These are phyloP conservation scores for Diplazon laetatorius DNA, from an alignment of 2,888 invertebrate genomes.

Conservation along the genomic window DNA sequence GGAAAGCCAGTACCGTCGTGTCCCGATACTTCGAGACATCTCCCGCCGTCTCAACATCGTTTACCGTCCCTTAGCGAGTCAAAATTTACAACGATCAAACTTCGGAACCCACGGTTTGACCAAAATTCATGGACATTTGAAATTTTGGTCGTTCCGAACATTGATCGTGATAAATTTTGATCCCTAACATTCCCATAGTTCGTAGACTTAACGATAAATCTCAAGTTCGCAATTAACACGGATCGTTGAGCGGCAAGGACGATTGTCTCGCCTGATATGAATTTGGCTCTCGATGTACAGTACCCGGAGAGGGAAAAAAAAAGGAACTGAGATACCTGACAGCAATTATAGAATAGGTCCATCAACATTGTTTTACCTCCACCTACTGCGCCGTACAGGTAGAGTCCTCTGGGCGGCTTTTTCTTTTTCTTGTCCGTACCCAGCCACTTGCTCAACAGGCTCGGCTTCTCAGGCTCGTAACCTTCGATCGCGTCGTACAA, in stretches of 20 bases:
- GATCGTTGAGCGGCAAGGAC: neutral
- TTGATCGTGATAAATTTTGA: too few relatives aligned
- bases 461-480: constrained; percentile 84
- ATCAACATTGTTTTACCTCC: constrained; percentile 99
- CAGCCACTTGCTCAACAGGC: constrained; percentile 81
- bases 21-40: constrained; percentile 33
- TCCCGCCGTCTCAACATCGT: constrained; percentile 15
- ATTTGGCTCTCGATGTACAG: constrained; percentile 69
- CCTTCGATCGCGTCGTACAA: constrained; percentile 86
- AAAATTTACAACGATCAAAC: too few relatives aligned
- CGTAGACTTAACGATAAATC: too few relatives aligned
- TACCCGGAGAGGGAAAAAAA: constrained; percentile 66
- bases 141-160: too few relatives aligned
- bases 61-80: neutral
- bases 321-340: constrained; percentile 82
- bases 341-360: constrained; percentile 97
- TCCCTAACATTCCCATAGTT: too few relatives aligned
- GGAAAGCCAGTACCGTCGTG: constrained; percentile 58
- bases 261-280: neutral
- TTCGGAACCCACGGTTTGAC: too few relatives aligned
- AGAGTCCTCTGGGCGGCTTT: constrained; percentile 90
- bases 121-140: too few relatives aligned
- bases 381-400: constrained; percentile 95
- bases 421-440: constrained; percentile 81
- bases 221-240: too few relatives aligned